Percentiles rank a stretch among this genome's conserved stretches.
Evolutionary conservation across 2,113 vertebrate species (phyloP).

Genomic region (Astur gentilis): DNA sequence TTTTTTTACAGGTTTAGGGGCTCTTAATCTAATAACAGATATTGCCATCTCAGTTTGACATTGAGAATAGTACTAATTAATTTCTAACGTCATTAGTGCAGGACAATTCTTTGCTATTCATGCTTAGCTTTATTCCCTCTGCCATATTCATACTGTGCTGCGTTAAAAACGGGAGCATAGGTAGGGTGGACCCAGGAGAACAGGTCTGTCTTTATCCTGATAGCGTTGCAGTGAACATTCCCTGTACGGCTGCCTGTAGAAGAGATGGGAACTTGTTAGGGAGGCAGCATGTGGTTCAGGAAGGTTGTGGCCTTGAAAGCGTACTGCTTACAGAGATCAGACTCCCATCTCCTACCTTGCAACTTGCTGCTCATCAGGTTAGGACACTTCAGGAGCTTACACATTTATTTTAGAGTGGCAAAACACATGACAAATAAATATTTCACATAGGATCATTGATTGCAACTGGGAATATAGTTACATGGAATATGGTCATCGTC

Average conservation of each 20-base stretch:
- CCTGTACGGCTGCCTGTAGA: accelerated
- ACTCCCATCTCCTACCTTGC: not conserved
- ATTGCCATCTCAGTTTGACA: not conserved
- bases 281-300: not conserved
- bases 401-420: not conserved
- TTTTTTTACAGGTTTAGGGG: not conserved
- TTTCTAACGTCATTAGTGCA: not conserved
- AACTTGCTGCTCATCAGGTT: not conserved
- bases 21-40: not conserved
- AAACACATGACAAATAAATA: not conserved
- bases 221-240: not conserved
- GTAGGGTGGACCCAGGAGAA: not conserved
- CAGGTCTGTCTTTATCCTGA: not conserved
- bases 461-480: not conserved
- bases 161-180: not conserved
- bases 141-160: not conserved
- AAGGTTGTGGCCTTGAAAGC: not conserved
- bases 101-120: not conserved
- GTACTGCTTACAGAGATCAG: not conserved
- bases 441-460: not conserved
- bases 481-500: not conserved
- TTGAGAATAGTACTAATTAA: not conserved
- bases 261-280: not conserved
- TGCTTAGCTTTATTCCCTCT: not conserved
- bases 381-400: not conserved